phyloP scores from a whole-genome alignment of 2,113 vertebrate genomes.

The Indicator indicator region DNA sequence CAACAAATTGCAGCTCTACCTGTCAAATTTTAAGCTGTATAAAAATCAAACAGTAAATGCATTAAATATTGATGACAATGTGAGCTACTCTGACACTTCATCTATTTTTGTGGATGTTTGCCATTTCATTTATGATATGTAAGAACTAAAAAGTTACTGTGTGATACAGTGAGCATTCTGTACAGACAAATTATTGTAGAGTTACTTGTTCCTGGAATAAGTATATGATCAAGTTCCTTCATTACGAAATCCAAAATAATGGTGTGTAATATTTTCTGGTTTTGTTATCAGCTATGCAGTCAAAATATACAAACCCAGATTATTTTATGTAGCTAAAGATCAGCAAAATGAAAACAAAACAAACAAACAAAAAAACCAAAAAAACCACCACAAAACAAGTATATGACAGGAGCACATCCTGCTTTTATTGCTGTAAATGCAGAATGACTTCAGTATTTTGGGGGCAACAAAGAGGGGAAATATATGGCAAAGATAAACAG shows the following conservation, averaged over 20 bases:
- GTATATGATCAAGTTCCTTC: background rate
- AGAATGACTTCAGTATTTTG: background rate
- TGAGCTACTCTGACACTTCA: slow-evolving; percentile 5
- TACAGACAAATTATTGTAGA: background rate
- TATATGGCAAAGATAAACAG: background rate
- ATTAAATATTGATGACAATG: slow-evolving; percentile 63
- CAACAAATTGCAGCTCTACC: slow-evolving; percentile 56
- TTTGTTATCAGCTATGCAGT: background rate
- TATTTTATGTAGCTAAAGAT: background rate
- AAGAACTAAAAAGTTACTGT: background rate
- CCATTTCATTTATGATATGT: background rate
- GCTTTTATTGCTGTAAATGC: background rate
- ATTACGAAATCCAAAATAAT: background rate
- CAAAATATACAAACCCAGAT: background rate
- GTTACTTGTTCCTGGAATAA: background rate
- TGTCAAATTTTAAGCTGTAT: slow-evolving; percentile 55
- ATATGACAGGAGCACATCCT: background rate
- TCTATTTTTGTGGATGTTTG: slow-evolving; percentile 18
- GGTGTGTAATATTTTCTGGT: background rate
- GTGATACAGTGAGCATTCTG: background rate
- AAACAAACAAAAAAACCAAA: too few species aligned
- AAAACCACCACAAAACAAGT: background rate
- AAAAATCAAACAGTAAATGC: slow-evolving; percentile 41
- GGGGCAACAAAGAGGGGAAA: background rate
- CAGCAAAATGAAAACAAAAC: background rate